Percentiles rank a stretch among this genome's conserved stretches.
phyloP scores from a whole-genome alignment of 2,113 vertebrate species.

The Alligator sinensis region DNA sequence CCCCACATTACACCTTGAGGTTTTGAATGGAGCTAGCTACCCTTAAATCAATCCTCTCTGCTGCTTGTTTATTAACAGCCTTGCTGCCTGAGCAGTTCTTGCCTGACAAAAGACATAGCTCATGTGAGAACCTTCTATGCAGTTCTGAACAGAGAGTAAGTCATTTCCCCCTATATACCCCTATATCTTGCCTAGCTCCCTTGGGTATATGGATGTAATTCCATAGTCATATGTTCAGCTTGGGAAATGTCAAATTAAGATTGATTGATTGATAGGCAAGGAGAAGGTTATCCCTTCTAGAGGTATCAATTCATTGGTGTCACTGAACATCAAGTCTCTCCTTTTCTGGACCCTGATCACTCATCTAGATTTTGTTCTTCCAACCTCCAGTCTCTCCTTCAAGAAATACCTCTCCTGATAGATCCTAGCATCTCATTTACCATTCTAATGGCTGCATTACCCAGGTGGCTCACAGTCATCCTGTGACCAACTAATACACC shows the following conservation, averaged over 20 bases:
- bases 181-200: not conserved
- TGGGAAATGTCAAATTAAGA: not conserved
- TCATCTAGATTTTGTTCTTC: not conserved
- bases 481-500: not conserved
- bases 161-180: not conserved
- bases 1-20: not conserved
- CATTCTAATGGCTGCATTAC: not conserved
- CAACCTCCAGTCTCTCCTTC: not conserved
- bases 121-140: not conserved
- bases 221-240: not conserved
- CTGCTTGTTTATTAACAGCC: not conserved
- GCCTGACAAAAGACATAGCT: conserved; percentile 7
- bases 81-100: not conserved
- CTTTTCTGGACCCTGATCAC: not conserved
- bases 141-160: not conserved
- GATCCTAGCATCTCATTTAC: not conserved
- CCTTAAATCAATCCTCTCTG: conserved; percentile 26
- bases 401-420: not conserved
- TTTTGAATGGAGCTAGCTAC: not conserved
- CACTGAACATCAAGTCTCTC: not conserved
- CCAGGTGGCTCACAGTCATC: not conserved
- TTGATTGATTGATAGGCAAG: not conserved
- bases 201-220: not conserved
- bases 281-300: not conserved
- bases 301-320: not conserved